Conservation (phyloP, 2,113 vertebrate species). For the Gallinago jamesoni region DNA sequence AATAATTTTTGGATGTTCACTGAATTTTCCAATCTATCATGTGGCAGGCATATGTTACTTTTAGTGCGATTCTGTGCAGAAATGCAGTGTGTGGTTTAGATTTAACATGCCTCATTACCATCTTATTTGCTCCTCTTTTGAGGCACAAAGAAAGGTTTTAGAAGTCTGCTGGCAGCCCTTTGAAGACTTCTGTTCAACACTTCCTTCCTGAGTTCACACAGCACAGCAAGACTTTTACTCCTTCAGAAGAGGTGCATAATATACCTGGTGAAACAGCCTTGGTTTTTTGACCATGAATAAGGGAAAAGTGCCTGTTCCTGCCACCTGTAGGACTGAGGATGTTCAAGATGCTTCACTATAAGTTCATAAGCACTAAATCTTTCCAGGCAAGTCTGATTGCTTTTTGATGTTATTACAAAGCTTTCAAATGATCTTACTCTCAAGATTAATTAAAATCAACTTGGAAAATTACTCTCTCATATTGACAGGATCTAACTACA, state of each 20-base stretch:
- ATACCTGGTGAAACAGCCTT: not conserved
- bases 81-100: not conserved
- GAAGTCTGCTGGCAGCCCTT: not conserved
- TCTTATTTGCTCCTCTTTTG: not conserved
- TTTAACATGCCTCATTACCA: not conserved
- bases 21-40: not conserved
- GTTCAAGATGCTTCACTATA: not conserved
- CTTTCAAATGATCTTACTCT: not conserved
- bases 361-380: not conserved
- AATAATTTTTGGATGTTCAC: not conserved
- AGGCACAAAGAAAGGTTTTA: not conserved
- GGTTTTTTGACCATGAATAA: not conserved
- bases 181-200: not conserved
- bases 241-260: not conserved
- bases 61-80: not conserved
- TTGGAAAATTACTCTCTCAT: not conserved
- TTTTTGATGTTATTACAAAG: slow-evolving; percentile 30
- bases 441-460: slow-evolving; percentile 34
- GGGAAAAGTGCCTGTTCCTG: not conserved
- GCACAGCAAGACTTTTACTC: not conserved
- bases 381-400: not conserved
- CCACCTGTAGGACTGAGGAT: not conserved
- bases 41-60: not conserved
- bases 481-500: not conserved
- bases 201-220: not conserved